Base-by-base conservation (phyloP, 92 coral and sea anemone genomes). In the Epizoanthus illoricatus region DNA sequence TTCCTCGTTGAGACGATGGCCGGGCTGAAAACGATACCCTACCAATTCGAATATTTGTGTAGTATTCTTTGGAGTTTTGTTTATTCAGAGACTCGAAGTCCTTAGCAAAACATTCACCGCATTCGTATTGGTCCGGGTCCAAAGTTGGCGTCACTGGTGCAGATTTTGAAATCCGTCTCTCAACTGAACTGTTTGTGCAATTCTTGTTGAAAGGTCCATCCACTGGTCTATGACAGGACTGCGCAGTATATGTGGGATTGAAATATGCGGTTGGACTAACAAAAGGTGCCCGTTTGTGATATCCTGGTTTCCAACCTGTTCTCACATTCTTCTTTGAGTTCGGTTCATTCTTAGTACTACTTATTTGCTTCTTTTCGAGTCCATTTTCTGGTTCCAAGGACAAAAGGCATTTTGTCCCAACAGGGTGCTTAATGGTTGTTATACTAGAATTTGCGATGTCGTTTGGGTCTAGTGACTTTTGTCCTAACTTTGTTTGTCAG, bases 21-120 rank as follows among this genome's bases (percentile, higher is more conserved):
- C 97, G 67, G 0, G 97, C 91, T 17, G 93, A 89, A 40, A 92
- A 85, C 12, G 89, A 85, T 4, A 90, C 88, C 5, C 91, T 90
- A 33, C 90, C 90, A 7, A 90, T 90, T 72, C 75, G 82, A 33
- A 92, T 90, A 61, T 90, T 87, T 19, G 91, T 87, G 81, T 39
- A 81, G 65, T 87, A 90, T 16, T 84, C 43, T 78, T 76, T 85
- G 16, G 88, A 52, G 7, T 71, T 74, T 24, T 85, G 84, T 52
- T 69, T 71, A 59, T 81, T 72, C 3, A 81, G 24, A 62, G 67
- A 54, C 11, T 43, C 56, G 43, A 87, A 85, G 41, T 87, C 86
- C 58, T 82, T 81, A 19, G 87, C 84, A 64, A 85, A 87, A 60
- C 89, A 89, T 36, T 80, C 79, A 24, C 39, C 36, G 84, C 91